A percentile compares a stretch with the other conserved stretches of the same genome.
phyloP scores from a whole-genome alignment of 2,797 vertebrate species.

The Clarias laeviceps region DNA sequence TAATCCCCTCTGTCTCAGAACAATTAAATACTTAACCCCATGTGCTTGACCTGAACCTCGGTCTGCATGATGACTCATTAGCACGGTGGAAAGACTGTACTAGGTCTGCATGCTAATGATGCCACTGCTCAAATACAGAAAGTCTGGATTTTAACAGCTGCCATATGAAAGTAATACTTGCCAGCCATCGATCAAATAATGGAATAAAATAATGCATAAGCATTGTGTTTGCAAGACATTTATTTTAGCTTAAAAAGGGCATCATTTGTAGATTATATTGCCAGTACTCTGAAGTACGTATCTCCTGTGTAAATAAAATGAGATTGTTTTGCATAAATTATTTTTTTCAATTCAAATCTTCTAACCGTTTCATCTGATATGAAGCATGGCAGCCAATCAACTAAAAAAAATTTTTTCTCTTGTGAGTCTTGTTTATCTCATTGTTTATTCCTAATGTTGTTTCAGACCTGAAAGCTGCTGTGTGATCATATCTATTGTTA shows the following conservation, averaged over 20 bases:
- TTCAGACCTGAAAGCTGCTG: neutral
- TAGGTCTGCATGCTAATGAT: slow-evolving; percentile 40
- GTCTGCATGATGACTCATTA: slow-evolving; percentile 51
- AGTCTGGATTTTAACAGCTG: slow-evolving; percentile 11
- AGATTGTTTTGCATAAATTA: neutral
- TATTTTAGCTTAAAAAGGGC: neutral
- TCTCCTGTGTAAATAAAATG: neutral
- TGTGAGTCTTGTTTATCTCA: neutral
- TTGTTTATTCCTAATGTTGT: neutral
- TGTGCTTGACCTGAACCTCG: slow-evolving; percentile 60
- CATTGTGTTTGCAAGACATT: neutral
- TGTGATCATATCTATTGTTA: neutral
- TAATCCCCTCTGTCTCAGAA: slow-evolving; percentile 45
- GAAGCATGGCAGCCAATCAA: neutral
- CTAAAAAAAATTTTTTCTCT: neutral
- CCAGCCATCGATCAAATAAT: neutral
- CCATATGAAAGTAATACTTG: neutral
- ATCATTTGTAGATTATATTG: neutral
- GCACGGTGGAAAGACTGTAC: slow-evolving; percentile 45
- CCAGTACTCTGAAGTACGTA: neutral
- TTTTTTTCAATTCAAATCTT: neutral
- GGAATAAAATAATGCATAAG: neutral
- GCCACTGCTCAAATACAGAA: slow-evolving; percentile 6
- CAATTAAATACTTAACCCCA: slow-evolving; percentile 65
- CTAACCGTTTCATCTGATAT: neutral